Evolutionary conservation across 2,888 invertebrate species (phyloP).

Genomic region (Andricus quercusramuli): DNA sequence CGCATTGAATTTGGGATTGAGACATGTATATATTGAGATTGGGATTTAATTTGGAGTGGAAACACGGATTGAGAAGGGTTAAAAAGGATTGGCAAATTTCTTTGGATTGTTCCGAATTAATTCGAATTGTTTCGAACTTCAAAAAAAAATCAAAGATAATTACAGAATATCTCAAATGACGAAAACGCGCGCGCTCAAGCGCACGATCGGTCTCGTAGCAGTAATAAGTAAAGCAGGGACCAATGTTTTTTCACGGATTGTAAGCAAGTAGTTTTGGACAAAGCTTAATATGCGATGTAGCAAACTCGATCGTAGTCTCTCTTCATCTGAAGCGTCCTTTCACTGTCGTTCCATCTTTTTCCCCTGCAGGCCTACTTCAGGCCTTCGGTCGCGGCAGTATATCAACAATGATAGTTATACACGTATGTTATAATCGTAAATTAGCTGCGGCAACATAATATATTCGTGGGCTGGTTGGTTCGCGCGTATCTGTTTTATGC

Average conservation of each 20-base stretch:
- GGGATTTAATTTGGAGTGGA: no score
- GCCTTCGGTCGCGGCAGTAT: conserved; percentile 72
- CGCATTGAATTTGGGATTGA: no score
- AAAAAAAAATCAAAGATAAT: no score
- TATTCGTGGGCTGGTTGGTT: conserved; percentile 75
- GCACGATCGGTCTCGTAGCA: no score
- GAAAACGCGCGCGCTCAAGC: no score
- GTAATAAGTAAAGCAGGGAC: not conserved
- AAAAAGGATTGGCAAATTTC: no score
- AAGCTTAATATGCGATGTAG: not conserved
- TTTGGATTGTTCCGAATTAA: no score
- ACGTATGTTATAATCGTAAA: conserved; percentile 79
- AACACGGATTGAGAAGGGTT: no score
- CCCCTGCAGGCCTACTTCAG: conserved; percentile 63
- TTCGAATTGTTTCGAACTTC: no score
- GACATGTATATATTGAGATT: no score
- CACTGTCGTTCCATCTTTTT: conserved; percentile 52
- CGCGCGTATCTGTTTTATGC: conserved; percentile 79
- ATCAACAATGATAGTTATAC: conserved; percentile 79
- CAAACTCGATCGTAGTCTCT: not conserved
- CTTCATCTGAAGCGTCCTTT: conserved; percentile 16
- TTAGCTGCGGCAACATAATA: conserved; percentile 79
- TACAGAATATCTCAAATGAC: no score
- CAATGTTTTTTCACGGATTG: not conserved
- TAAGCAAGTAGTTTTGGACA: not conserved